These are phyloP conservation scores for Hirudinaria manillensis DNA, from an alignment of 2,888 invertebrate genomes.

Conservation along the genomic window DNA sequence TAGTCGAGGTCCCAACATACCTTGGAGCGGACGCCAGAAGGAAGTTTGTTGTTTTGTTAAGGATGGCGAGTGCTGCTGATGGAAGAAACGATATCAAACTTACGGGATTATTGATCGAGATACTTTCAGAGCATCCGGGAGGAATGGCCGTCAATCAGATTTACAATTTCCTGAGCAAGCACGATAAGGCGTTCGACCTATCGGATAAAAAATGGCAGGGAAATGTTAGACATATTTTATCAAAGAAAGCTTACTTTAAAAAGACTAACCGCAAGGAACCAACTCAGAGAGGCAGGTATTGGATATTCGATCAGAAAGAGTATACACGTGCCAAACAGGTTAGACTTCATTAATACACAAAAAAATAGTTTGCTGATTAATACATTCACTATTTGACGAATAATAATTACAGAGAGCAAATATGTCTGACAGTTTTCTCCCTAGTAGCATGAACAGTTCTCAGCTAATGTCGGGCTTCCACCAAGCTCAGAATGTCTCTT, in stretches of 20 bases:
- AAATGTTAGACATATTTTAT: slow-evolving; percentile 26
- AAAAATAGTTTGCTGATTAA: no score
- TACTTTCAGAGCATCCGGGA: background rate
- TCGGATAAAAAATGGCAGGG: slow-evolving; percentile 18
- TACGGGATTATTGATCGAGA: background rate
- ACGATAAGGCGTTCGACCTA: background rate
- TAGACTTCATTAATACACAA: background rate
- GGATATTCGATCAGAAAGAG: slow-evolving; percentile 17
- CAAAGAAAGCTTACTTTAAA: slow-evolving; percentile 25
- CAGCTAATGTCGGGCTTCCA: no score
- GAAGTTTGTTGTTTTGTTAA: no score
- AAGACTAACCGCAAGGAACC: slow-evolving; percentile 22
- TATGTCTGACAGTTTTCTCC: no score
- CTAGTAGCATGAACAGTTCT: no score
- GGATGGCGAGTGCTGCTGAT: background rate
- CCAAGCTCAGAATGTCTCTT: no score
- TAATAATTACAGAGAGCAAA: no score
- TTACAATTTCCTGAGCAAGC: background rate
- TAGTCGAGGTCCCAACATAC: no score
- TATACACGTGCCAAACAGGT: slow-evolving; percentile 20
- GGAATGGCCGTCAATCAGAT: background rate
- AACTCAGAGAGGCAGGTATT: slow-evolving; percentile 26
- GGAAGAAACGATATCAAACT: background rate
- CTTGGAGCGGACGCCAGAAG: no score
- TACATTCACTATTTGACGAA: no score